Percentiles rank a stretch among this genome's conserved stretches.
phyloP scores from a whole-genome alignment of 2,113 vertebrate genomes.

The Festucalex cinctus region DNA sequence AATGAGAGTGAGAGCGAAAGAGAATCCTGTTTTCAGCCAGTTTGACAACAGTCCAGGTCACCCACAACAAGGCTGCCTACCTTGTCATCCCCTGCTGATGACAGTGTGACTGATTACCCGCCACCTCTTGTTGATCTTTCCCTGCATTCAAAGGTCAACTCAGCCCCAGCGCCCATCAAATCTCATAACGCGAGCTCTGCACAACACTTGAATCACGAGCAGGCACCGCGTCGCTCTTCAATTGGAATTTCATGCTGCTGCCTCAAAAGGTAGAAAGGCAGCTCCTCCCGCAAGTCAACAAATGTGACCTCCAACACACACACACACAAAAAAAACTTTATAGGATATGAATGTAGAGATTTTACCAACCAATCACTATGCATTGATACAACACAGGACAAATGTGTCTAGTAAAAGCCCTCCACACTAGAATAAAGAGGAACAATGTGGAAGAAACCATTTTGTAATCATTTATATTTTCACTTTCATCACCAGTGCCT shows the following conservation, averaged over 20 bases:
- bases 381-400: not conserved
- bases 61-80: conserved; percentile 24
- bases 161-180: conserved; percentile 18
- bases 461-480: no score
- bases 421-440: no score
- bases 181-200: conserved; percentile 4
- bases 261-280: not conserved
- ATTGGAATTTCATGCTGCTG: conserved; percentile 4
- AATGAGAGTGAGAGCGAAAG: conserved; percentile 19
- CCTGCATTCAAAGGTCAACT: conserved; percentile 49
- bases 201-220: conserved; percentile 8
- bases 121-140: conserved; percentile 33
- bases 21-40: conserved; percentile 23
- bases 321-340: conserved; percentile 1
- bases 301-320: conserved; percentile 1
- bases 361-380: not conserved
- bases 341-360: not conserved
- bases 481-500: no score
- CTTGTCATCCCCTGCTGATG: conserved; percentile 17
- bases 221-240: conserved; percentile 1
- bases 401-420: no score
- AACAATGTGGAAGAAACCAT: no score
- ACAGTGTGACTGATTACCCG: conserved; percentile 37
- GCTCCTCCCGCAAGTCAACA: not conserved
- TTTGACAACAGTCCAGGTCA: conserved; percentile 35